Evolutionary conservation across 2,888 invertebrate genomes (phyloP).

Genomic region (Macropis europaea): DNA sequence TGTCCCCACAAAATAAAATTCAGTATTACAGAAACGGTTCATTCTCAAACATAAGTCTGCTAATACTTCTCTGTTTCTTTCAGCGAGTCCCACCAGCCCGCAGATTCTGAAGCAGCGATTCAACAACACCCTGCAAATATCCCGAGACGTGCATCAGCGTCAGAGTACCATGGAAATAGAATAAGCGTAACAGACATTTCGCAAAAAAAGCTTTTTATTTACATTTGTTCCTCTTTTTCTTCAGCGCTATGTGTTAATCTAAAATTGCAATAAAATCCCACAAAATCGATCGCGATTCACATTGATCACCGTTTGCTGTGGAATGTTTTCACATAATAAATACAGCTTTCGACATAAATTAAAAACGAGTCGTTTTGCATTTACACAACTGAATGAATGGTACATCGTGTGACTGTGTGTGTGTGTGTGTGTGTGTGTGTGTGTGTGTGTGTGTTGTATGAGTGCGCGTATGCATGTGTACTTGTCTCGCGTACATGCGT

Average conservation of each 20-base stretch:
- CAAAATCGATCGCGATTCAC: slow-evolving; percentile 58
- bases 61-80: no score
- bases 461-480: background rate
- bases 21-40: no score
- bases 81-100: no score
- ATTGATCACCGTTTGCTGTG: slow-evolving; percentile 55
- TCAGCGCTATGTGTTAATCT: slow-evolving; percentile 60
- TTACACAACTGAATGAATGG: slow-evolving; percentile 58
- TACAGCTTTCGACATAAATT: slow-evolving; percentile 63
- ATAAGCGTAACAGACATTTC: slow-evolving; percentile 47
- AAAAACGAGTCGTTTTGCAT: slow-evolving; percentile 61
- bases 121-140: no score
- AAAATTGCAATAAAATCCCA: slow-evolving; percentile 67
- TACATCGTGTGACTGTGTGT: background rate
- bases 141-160: no score
- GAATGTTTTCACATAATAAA: slow-evolving; percentile 67
- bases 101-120: background rate
- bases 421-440: background rate
- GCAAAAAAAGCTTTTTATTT: slow-evolving; percentile 68
- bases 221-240: slow-evolving; percentile 63
- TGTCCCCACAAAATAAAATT: no score
- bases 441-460: background rate
- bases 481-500: slow-evolving; percentile 25
- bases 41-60: no score
- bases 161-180: background rate